Conservation (phyloP, 2,888 invertebrate genomes). For the Drosophila merina region DNA sequence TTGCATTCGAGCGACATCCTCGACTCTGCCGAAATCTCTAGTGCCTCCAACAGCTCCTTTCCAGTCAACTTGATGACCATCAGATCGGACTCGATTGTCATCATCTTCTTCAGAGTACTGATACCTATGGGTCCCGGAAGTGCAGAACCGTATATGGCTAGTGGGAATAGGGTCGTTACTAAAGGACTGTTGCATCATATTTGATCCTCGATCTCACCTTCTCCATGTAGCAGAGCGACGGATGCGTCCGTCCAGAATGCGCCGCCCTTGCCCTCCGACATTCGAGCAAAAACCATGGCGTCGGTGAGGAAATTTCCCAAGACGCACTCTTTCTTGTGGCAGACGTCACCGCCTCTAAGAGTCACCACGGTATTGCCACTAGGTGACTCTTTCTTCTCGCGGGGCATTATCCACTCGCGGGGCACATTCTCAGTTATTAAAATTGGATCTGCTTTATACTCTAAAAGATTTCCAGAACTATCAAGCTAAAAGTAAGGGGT, state of each 20-base stretch:
- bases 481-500: not conserved
- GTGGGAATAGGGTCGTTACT: not conserved
- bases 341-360: conserved; percentile 86
- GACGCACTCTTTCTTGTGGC: conserved; percentile 91
- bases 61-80: not conserved
- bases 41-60: not conserved
- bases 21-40: not conserved
- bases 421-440: not conserved
- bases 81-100: not conserved
- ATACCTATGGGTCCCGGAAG: not conserved
- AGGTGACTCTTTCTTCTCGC: too few species aligned
- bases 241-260: conserved; percentile 91
- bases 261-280: conserved; percentile 81
- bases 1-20: not conserved
- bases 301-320: conserved; percentile 93
- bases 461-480: not conserved
- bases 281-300: conserved; percentile 87
- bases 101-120: not conserved
- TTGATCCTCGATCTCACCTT: conserved; percentile 84
- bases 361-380: conserved; percentile 88
- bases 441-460: not conserved
- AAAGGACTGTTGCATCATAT: not conserved
- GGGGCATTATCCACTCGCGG: too few species aligned
- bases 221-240: conserved; percentile 90
- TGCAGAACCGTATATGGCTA: not conserved